Conservation (phyloP, 1,140 invertebrate species). For the Limonius californicus region DNA sequence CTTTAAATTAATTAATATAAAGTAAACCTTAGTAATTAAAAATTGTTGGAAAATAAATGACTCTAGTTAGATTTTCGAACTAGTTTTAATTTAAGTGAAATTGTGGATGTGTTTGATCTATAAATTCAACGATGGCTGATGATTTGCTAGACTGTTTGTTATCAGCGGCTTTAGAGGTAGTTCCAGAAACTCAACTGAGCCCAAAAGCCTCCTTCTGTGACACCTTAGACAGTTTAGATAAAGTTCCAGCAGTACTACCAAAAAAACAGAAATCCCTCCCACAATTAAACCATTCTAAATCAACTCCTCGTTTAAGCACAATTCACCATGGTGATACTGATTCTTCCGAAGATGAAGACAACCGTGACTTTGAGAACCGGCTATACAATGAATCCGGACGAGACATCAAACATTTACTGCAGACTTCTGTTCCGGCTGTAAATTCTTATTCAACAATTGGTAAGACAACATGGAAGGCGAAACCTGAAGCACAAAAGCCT, state of each 20-base stretch:
- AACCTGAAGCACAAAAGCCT: not conserved
- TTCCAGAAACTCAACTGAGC: too few relatives aligned
- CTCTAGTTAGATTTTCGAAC: too few relatives aligned
- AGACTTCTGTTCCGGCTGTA: too few relatives aligned
- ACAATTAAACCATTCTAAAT: too few relatives aligned
- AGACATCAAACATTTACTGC: slow-evolving; percentile 53
- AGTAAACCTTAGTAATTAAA: too few relatives aligned
- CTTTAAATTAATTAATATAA: too few relatives aligned
- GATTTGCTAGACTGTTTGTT: not conserved
- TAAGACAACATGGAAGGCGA: not conserved
- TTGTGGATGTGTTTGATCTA: too few relatives aligned
- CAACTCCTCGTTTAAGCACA: too few relatives aligned
- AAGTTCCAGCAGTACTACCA: not conserved
- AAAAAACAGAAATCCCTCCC: not conserved
- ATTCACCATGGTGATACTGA: slow-evolving; percentile 62
- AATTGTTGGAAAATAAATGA: too few relatives aligned
- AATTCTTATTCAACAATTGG: too few relatives aligned
- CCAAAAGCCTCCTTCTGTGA: too few relatives aligned
- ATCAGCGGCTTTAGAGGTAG: not conserved
- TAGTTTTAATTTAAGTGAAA: too few relatives aligned
- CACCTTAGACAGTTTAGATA: not conserved
- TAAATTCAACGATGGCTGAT: not conserved
- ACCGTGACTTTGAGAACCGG: slow-evolving; percentile 61
- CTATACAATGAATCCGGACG: slow-evolving; percentile 68
- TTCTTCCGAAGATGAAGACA: slow-evolving; percentile 79